These are phyloP conservation scores for Ormyrus pomaceus DNA, from an alignment of 2,888 invertebrate genomes.

Conservation along the genomic window DNA sequence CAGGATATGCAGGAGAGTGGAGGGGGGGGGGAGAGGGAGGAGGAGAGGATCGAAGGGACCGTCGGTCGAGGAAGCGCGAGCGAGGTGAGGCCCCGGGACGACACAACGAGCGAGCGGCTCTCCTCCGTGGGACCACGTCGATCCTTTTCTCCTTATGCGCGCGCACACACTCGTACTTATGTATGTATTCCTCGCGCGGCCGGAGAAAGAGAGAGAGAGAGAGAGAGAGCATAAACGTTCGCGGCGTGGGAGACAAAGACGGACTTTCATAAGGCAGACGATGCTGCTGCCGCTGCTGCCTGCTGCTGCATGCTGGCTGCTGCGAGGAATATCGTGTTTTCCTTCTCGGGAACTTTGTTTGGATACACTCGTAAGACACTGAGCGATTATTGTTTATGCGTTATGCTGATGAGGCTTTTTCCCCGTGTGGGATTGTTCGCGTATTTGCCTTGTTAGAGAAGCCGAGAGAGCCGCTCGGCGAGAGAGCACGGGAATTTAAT, in stretches of 20 bases:
- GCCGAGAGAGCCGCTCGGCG: too few relatives aligned
- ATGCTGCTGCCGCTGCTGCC: neutral
- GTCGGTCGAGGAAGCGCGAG: conserved; percentile 1
- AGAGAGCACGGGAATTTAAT: conserved; percentile 21
- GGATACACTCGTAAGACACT: conserved; percentile 18
- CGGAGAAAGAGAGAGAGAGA: too few relatives aligned
- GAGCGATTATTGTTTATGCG: conserved; percentile 47
- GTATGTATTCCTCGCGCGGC: conserved; percentile 28
- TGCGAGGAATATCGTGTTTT: too few relatives aligned
- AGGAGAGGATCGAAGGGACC: neutral
- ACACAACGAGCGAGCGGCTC: neutral
- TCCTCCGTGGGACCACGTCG: conserved; percentile 46
- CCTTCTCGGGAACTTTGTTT: conserved; percentile 10
- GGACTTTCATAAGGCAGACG: conserved; percentile 36
- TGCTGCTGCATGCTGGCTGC: too few relatives aligned
- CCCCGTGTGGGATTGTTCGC: too few relatives aligned
- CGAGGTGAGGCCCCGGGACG: conserved; percentile 26
- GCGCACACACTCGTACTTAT: conserved; percentile 47
- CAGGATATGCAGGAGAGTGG: conserved; percentile 19
- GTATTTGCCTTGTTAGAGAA: too few relatives aligned
- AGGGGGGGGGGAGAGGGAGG: conserved; percentile 8
- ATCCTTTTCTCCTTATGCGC: conserved; percentile 46
- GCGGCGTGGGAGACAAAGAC: conserved; percentile 46
- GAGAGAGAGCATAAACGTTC: conserved; percentile 21
- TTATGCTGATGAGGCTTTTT: neutral